Evolutionary conservation across 2,888 invertebrate species (phyloP), one percentile per base, ranked within the genome.

Genomic region (Empis livida): DNA sequence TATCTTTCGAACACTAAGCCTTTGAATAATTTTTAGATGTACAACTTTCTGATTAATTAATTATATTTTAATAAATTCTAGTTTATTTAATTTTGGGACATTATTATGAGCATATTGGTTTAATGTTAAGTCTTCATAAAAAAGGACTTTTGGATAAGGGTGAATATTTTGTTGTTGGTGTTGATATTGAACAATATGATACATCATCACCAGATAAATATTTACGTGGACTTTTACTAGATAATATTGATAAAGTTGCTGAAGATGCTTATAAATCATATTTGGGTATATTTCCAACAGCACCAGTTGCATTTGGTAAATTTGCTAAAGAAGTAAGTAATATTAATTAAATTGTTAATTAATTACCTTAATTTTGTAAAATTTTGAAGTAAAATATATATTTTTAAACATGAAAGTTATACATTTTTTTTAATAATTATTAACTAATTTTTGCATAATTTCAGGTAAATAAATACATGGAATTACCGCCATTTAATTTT

Each of bases 161-260:
- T n/a, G 89, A 93, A 63, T 95, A 94, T 64, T 92, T 90, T 63
- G 93, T 91, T 2, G 83, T 94, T 17, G 94, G 94, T 6, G 87
- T 94, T 8, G 88, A 91, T 61, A 81, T 90, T 13, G 89, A 90
- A 56, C 86, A 90, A 59, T 94, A 92, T 68, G 86, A 91, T 59
- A 71, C 78, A 3, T 74, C 77, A 17, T 78, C 82, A 49, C 89
- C 93, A 0, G 77, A 79, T 43, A 82, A 83, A 55, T 93, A 93
- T 68, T 73, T 93, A 20, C 74, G 82, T 44, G 91, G 88, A 11
- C 75, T 88, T 4, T 71, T 89, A 32, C 73, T 78, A 44, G 80
- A 82, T 43, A 59, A 59, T 49, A 59, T 57, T 39, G 60, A 81
- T 42, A 70, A 76, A 0, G 68, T 74, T 30, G 77, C 82, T 0